Evolutionary conservation across 1,140 invertebrate species (phyloP), one percentile per base, ranked within the genome.

Genomic region (Parapsyche elsis): DNA sequence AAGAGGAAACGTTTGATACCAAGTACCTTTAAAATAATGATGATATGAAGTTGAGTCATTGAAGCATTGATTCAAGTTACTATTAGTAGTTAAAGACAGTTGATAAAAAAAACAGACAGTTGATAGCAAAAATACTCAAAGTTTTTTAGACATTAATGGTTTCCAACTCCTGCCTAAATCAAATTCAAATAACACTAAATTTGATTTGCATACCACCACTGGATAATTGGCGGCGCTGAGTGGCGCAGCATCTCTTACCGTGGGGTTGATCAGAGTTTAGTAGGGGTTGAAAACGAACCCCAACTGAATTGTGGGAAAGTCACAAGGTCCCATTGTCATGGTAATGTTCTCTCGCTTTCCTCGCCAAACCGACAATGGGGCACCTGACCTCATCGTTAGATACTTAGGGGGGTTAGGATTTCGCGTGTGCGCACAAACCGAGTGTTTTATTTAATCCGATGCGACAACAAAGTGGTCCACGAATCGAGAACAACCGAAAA

Each of bases 161-260:
- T 75, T 49, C 16, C 12, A n/a, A 53, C 49, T 16, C 24, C 73
- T 75, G 21, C 49, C 5, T n/a, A 26, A 67, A 67, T 14, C 64
- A 23, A 23, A 67, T 57, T 23, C 23, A 24, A n/a, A 19, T 53
- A 57, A 57, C 49, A 46, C 45, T 57, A 49, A 46, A 46, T n/a
- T 75, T 81, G 49, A 77, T 78, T 81, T 81, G 77, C 76, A 78
- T 78, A 81, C 74, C 61, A 16, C 59, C 21, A 76, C 19, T 81
- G 71, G 9, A 71, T 81, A 81, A 81, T 81, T 81, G 75, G 49
- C 76, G 67, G 75, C 16, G 75, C 53, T 64, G 53, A 64, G 61
- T 57, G 64, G 45, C 21, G 21, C 64, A 73, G 76, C 70, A 38
- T 73, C 78, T 61, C 71, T 70, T 21, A 79, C 44, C 0, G 19